Percentiles rank a stretch among this genome's conserved stretches.
Conservation (phyloP, 2,888 invertebrate species). For the Drosophila stalkeri region DNA sequence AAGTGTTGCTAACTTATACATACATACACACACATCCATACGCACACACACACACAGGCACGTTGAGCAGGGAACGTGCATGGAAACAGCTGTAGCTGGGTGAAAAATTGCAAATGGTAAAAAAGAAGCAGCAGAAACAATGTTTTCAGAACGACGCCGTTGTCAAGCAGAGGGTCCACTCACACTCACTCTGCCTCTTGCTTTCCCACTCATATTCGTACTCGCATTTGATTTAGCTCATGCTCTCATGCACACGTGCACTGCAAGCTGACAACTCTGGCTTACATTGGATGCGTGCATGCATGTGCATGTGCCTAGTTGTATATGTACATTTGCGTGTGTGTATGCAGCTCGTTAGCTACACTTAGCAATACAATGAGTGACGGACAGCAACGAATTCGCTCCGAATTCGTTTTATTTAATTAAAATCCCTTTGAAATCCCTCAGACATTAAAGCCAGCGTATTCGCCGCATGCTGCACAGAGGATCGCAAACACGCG, state of each 20-base stretch:
- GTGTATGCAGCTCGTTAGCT: conserved; percentile 34
- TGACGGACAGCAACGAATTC: conserved; percentile 53
- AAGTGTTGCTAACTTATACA: conserved; percentile 59
- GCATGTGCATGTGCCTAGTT: conserved; percentile 7
- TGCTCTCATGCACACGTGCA: conserved; percentile 49
- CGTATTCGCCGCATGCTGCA: conserved; percentile 34
- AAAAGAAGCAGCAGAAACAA: neutral
- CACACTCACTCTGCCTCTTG: neutral
- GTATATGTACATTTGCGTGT: conserved; percentile 12
- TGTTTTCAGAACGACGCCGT: conserved; percentile 38
- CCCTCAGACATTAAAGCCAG: neutral
- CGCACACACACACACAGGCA: neutral
- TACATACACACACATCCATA: neutral
- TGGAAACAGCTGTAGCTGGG: conserved; percentile 60
- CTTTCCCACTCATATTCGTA: conserved; percentile 5
- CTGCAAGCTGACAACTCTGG: conserved; percentile 49
- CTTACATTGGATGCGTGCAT: conserved; percentile 14
- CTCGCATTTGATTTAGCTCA: conserved; percentile 15
- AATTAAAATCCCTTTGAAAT: conserved; percentile 64
- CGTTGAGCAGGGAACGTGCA: conserved; percentile 31
- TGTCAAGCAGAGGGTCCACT: conserved; percentile 41
- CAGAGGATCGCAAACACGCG: conserved; percentile 26
- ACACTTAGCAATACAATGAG: conserved; percentile 50
- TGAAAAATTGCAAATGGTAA: conserved; percentile 26
- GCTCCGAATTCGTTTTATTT: conserved; percentile 61